phyloP scores from a whole-genome alignment of 2,113 vertebrate species.

The Apus apus region DNA sequence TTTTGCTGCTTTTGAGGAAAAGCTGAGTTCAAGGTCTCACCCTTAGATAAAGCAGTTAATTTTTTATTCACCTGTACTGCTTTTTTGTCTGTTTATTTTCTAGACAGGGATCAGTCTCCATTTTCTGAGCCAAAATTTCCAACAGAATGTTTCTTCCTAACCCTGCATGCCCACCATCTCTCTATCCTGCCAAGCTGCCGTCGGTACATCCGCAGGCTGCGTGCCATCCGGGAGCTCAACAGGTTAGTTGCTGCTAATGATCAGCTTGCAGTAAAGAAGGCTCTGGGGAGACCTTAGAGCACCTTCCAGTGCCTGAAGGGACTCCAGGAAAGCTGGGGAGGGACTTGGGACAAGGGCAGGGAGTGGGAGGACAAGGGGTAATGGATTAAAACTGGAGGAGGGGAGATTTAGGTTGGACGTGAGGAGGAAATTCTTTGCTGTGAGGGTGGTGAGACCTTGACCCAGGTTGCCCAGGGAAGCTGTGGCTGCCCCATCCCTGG shows the following conservation, averaged over 20 bases:
- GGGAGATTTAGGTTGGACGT: too few relatives aligned
- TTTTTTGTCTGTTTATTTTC: not conserved
- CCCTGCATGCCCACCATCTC: conserved; percentile 94
- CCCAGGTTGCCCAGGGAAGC: too few relatives aligned
- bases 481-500: too few relatives aligned
- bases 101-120: conserved; percentile 84
- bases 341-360: too few relatives aligned
- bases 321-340: too few relatives aligned
- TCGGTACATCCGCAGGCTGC: conserved; percentile 93
- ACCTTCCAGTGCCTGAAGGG: too few relatives aligned
- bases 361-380: too few relatives aligned
- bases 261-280: too few relatives aligned
- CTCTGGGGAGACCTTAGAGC: too few relatives aligned
- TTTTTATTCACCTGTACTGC: not conserved
- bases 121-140: conserved; percentile 98
- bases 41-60: not conserved
- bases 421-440: too few relatives aligned
- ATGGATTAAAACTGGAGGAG: too few relatives aligned
- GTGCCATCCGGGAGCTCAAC: conserved; percentile 96
- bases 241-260: conserved; percentile 73
- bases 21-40: not conserved
- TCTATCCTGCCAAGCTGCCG: conserved; percentile 95
- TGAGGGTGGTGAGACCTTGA: too few relatives aligned
- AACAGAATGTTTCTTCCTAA: conserved; percentile 97
- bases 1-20: not conserved